Conservation (phyloP, 2,888 invertebrate species). For the Zygothrica quintamaculata region DNA sequence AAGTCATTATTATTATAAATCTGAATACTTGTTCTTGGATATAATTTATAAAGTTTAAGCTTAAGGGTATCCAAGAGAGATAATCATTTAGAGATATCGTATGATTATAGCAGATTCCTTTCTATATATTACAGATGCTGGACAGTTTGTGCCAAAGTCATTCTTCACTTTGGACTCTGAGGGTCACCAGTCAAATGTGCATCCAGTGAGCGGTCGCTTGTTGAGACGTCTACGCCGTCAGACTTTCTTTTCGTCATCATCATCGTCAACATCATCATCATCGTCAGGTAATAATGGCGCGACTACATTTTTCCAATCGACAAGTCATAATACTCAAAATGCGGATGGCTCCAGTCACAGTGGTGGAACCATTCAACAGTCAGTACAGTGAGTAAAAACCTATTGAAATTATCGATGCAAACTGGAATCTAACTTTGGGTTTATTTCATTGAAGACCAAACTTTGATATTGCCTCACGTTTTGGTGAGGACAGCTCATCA, state of each 20-base stretch:
- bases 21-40: too few species aligned
- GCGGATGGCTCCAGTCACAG: slow-evolving; percentile 43
- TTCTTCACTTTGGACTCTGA: slow-evolving; percentile 80
- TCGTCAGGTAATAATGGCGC: slow-evolving; percentile 42
- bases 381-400: not conserved
- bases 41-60: too few species aligned
- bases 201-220: slow-evolving; percentile 76
- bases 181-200: slow-evolving; percentile 79
- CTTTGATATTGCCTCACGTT: slow-evolving; percentile 43
- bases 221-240: slow-evolving; percentile 79
- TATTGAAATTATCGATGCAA: too few species aligned
- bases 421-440: too few species aligned
- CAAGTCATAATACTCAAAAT: slow-evolving; percentile 35
- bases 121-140: slow-evolving; percentile 61
- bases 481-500: slow-evolving; percentile 44
- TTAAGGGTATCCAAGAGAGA: too few species aligned
- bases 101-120: too few species aligned
- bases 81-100: too few species aligned
- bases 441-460: too few species aligned
- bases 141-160: slow-evolving; percentile 80
- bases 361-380: slow-evolving; percentile 34
- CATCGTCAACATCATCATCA: slow-evolving; percentile 56
- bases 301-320: slow-evolving; percentile 27
- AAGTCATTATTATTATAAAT: not conserved
- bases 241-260: slow-evolving; percentile 53